Conservation (phyloP, 2,888 invertebrate genomes). For the Scaptomyza tumidula region DNA sequence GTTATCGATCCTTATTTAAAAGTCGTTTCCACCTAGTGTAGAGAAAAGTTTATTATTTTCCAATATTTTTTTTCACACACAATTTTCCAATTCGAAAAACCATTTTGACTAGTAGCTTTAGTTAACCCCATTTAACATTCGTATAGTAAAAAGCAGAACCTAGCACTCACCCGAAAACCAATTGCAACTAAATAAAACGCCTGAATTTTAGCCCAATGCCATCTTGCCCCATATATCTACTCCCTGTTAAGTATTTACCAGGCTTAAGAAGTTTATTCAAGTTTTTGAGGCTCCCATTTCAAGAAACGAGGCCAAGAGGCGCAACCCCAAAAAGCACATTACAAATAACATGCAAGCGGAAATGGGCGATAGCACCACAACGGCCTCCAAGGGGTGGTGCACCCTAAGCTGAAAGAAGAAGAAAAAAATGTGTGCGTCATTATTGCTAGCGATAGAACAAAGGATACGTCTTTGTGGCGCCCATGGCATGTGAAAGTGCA, state of each 20-base stretch:
- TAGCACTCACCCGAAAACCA: slow-evolving; percentile 2
- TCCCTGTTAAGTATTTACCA: slow-evolving; percentile 27
- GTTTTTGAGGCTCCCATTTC: slow-evolving; percentile 1
- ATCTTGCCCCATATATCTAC: slow-evolving; percentile 20
- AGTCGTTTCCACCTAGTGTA: no score
- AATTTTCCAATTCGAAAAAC: background rate
- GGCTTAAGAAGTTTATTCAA: slow-evolving; percentile 31
- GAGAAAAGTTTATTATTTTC: no score
- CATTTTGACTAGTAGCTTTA: background rate
- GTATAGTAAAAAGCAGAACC: background rate
- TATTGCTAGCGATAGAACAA: slow-evolving; percentile 44
- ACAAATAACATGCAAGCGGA: slow-evolving; percentile 36
- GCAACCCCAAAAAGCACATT: slow-evolving; percentile 47
- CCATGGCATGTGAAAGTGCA: slow-evolving; percentile 61
- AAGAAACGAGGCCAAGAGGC: slow-evolving; percentile 49
- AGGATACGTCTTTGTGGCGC: slow-evolving; percentile 30
- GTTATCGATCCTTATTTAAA: no score
- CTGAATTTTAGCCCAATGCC: slow-evolving; percentile 4
- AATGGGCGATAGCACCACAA: slow-evolving; percentile 2
- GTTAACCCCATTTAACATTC: slow-evolving; percentile 1
- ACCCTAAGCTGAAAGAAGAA: slow-evolving; percentile 2
- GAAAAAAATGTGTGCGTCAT: slow-evolving; percentile 44
- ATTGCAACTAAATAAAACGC: background rate
- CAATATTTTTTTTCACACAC: no score
- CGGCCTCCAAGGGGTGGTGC: slow-evolving; percentile 21